Conservation (phyloP, 2,888 invertebrate genomes). For the Sthenelais limicola region DNA sequence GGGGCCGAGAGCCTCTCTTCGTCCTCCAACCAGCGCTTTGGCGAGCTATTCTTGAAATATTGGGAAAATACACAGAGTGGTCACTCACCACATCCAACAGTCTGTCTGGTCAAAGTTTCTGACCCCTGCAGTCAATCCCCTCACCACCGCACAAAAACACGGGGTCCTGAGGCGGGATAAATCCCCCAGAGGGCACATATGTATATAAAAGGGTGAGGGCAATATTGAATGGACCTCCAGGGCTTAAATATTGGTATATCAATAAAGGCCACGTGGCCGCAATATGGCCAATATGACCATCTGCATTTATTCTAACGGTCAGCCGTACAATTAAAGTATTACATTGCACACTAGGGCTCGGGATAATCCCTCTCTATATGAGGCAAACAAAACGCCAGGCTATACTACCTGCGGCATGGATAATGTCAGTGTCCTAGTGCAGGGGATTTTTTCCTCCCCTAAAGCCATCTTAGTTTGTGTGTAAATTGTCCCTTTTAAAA, state of each 20-base stretch:
- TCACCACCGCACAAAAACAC: slow-evolving; percentile 2
- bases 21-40: slow-evolving; percentile 8
- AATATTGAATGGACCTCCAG: slow-evolving; percentile 9
- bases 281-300: slow-evolving; percentile 31
- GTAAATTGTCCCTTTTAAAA: slow-evolving; percentile 33
- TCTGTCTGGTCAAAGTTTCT: slow-evolving; percentile 22
- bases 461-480: slow-evolving; percentile 34
- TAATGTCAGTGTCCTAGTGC: slow-evolving; percentile 26
- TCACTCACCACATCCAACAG: slow-evolving; percentile 9
- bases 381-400: slow-evolving; percentile 1
- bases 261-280: slow-evolving; percentile 35
- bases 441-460: slow-evolving; percentile 17
- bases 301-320: slow-evolving; percentile 18
- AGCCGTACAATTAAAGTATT: slow-evolving; percentile 32
- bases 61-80: slow-evolving; percentile 31
- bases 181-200: no score
- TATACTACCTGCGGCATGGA: slow-evolving; percentile 31
- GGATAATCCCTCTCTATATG: slow-evolving; percentile 20
- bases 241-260: slow-evolving; percentile 23
- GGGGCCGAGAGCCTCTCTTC: slow-evolving; percentile 8
- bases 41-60: slow-evolving; percentile 24
- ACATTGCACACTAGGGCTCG: neutral
- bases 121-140: slow-evolving; percentile 30
- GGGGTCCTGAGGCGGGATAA: no score
- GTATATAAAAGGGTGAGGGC: no score